A percentile compares a stretch with the other conserved stretches of the same genome.
Conservation (phyloP, 2,888 invertebrate species). For the Neuroscelio doddi region DNA sequence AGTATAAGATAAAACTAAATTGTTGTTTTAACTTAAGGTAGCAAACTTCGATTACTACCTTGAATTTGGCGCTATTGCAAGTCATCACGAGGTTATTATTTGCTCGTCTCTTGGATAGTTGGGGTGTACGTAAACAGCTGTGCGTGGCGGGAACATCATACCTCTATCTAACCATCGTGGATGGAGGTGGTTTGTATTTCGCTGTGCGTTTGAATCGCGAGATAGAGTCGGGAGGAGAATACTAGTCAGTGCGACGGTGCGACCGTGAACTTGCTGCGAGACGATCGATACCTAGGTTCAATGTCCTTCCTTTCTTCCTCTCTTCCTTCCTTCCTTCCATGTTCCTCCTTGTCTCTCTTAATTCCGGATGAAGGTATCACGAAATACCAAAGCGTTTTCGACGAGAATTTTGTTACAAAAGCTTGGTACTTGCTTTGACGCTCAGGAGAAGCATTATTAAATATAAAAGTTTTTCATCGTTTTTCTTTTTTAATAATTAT, state of each 20-base stretch:
- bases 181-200: conserved; percentile 30
- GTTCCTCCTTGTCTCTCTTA: conserved; percentile 31
- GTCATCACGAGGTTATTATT: conserved; percentile 60
- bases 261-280: conserved; percentile 64
- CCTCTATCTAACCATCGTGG: conserved; percentile 31
- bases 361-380: conserved; percentile 52
- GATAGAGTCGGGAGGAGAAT: conserved; percentile 32
- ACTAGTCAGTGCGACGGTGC: conserved; percentile 55
- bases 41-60: not conserved
- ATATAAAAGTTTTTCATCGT: too few species aligned
- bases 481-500: too few species aligned
- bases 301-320: conserved; percentile 56
- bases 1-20: too few species aligned
- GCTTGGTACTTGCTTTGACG: conserved; percentile 60
- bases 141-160: conserved; percentile 58
- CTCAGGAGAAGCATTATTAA: too few species aligned
- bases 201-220: conserved; percentile 32
- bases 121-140: conserved; percentile 64
- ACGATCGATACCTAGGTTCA: conserved; percentile 68
- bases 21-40: too few species aligned
- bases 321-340: conserved; percentile 21
- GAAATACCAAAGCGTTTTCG: conserved; percentile 62
- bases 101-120: conserved; percentile 50
- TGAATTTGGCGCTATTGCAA: conserved; percentile 48
- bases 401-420: conserved; percentile 62